phyloP scores from a whole-genome alignment of 2,113 vertebrate species.

The Microcebus murinus region DNA sequence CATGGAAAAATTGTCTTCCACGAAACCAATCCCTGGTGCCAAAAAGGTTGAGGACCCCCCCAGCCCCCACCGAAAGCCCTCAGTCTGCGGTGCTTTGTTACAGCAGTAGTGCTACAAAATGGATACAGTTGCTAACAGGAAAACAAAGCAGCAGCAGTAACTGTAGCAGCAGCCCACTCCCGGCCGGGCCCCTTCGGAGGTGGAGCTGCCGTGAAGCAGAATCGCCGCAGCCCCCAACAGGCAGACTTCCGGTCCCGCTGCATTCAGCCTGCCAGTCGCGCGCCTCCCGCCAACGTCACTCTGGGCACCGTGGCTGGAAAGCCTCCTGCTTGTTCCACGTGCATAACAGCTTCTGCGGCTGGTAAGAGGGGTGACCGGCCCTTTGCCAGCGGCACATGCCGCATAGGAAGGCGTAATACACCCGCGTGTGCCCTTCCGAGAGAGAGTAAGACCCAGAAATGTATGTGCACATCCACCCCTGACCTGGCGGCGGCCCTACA shows the following conservation, averaged over 20 bases:
- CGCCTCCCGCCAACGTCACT: too few relatives aligned
- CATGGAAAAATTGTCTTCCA: background rate
- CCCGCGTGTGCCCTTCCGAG: fast-evolving
- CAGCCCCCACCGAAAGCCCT: background rate
- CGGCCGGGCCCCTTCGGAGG: background rate
- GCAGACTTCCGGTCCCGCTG: too few relatives aligned
- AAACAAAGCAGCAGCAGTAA: background rate
- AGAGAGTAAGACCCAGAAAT: too few relatives aligned
- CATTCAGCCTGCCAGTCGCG: fast-evolving
- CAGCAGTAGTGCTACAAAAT: fast-evolving
- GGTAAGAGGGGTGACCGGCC: fast-evolving
- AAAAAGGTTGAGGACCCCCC: too few relatives aligned
- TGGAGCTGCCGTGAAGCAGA: background rate
- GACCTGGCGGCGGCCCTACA: fast-evolving
- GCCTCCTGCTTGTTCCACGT: fast-evolving
- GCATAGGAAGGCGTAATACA: fast-evolving
- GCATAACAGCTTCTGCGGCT: background rate
- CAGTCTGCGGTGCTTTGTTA: fast-evolving
- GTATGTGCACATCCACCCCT: too few relatives aligned
- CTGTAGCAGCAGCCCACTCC: too few relatives aligned
- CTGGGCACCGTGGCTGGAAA: too few relatives aligned
- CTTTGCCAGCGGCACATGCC: background rate
- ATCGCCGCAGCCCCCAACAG: fast-evolving
- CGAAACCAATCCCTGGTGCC: too few relatives aligned
- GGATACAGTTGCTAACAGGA: background rate